Evolutionary conservation across 2,888 invertebrate genomes (phyloP).

Genomic region (Eupithecia pulchellata): DNA sequence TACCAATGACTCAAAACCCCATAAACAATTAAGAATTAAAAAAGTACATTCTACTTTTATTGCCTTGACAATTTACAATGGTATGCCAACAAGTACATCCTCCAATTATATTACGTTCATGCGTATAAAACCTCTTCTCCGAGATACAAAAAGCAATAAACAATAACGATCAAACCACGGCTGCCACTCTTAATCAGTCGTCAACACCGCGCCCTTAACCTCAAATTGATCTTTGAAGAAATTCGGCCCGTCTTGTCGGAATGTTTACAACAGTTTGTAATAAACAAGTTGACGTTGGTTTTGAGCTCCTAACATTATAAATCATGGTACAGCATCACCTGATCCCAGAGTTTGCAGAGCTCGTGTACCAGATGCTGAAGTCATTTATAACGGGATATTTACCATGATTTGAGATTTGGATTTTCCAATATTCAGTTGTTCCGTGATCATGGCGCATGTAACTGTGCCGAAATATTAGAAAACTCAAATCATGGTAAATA

Average conservation of each 20-base stretch:
- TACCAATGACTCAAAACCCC: too few species aligned
- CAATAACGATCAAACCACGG: neutral
- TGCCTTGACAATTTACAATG: too few species aligned
- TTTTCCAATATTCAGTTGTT: too few species aligned
- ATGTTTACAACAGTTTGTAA: constrained; percentile 19
- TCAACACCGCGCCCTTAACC: constrained; percentile 29
- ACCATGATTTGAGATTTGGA: too few species aligned
- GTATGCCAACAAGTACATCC: neutral
- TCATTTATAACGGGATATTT: too few species aligned
- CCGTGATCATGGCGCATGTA: too few species aligned
- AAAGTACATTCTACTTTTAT: too few species aligned
- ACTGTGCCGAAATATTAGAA: too few species aligned
- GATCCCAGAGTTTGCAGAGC: too few species aligned
- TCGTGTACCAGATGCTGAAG: too few species aligned
- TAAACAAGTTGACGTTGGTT: constrained; percentile 3
- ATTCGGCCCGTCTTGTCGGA: constrained; percentile 19
- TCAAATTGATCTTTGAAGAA: constrained; percentile 32
- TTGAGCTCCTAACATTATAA: neutral
- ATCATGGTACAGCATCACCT: neutral
- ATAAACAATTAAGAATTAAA: too few species aligned
- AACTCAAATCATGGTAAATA: too few species aligned
- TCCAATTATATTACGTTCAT: neutral
- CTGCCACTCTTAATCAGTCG: constrained; percentile 23
- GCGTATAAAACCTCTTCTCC: neutral
- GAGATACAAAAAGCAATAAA: neutral